These are phyloP conservation scores for Steromphala cineraria DNA, from an alignment of 2,888 invertebrate genomes.

Conservation along the genomic window DNA sequence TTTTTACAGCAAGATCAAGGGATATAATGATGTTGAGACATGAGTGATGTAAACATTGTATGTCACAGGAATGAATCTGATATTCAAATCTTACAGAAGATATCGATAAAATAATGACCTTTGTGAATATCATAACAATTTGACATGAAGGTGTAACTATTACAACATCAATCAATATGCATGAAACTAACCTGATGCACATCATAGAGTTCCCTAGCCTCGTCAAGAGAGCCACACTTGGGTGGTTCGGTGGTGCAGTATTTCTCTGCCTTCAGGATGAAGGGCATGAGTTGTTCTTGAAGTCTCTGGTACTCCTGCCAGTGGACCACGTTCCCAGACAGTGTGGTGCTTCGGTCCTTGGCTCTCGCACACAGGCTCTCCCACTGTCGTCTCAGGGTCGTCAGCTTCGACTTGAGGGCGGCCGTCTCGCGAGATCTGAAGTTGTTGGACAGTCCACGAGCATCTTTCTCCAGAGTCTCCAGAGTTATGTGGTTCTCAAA, in stretches of 20 bases:
- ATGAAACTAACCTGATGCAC: slow-evolving; percentile 78
- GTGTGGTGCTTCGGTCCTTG: slow-evolving; percentile 84
- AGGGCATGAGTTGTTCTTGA: slow-evolving; percentile 87
- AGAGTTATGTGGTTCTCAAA: slow-evolving; percentile 85
- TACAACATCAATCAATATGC: neutral
- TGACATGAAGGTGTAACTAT: neutral
- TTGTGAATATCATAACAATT: too few species aligned
- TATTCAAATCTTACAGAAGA: too few species aligned
- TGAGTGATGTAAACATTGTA: too few species aligned
- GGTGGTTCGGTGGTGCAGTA: slow-evolving; percentile 83
- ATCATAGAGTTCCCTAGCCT: slow-evolving; percentile 79
- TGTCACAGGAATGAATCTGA: too few species aligned
- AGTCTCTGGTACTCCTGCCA: slow-evolving; percentile 89
- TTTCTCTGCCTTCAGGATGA: slow-evolving; percentile 91
- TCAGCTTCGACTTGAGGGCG: slow-evolving; percentile 85
- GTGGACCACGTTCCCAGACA: slow-evolving; percentile 86
- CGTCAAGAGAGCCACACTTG: slow-evolving; percentile 86
- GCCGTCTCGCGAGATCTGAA: slow-evolving; percentile 80
- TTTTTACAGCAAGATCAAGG: too few species aligned
- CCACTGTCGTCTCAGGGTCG: slow-evolving; percentile 85
- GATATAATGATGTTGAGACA: too few species aligned
- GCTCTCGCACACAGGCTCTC: slow-evolving; percentile 85
- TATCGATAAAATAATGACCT: too few species aligned
- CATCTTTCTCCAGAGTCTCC: slow-evolving; percentile 85
- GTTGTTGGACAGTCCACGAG: slow-evolving; percentile 81